Conservation (phyloP, 2,888 invertebrate species). For the Adineta ricciae region DNA sequence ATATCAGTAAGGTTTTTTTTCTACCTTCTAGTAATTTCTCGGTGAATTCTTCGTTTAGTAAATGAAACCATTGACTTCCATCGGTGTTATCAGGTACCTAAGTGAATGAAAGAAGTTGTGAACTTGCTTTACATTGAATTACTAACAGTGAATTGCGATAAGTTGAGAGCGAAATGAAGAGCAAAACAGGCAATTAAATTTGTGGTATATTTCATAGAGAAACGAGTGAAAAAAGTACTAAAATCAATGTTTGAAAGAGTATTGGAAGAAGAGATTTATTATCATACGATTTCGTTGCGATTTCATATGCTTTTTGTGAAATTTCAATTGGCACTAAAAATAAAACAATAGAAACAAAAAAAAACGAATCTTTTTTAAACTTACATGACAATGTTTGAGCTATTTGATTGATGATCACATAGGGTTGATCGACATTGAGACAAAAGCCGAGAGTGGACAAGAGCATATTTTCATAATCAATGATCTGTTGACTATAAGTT, state of each 20-base stretch:
- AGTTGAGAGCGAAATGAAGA: slow-evolving; percentile 90
- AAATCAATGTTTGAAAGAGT: neutral
- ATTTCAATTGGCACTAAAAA: slow-evolving; percentile 56
- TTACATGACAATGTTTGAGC: neutral
- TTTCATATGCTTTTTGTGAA: slow-evolving; percentile 92
- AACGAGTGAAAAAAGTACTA: slow-evolving; percentile 89
- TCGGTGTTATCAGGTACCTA: neutral
- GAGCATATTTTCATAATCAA: slow-evolving; percentile 88
- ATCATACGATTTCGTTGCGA: slow-evolving; percentile 69
- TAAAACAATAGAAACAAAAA: too few species aligned
- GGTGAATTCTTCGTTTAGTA: neutral
- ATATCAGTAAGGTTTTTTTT: neutral
- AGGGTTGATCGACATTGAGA: neutral
- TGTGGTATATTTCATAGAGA: slow-evolving; percentile 90
- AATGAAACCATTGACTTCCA: slow-evolving; percentile 1
- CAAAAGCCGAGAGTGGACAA: slow-evolving; percentile 72
- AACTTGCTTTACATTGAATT: neutral
- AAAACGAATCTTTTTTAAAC: too few species aligned
- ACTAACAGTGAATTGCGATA: slow-evolving; percentile 83
- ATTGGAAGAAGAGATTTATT: neutral
- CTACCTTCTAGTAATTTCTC: neutral
- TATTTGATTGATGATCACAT: neutral
- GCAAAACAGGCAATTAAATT: slow-evolving; percentile 95
- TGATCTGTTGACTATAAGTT: slow-evolving; percentile 76
- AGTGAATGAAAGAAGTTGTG: neutral